A percentile compares a stretch with the other conserved stretches of the same genome.
Evolutionary conservation across 2,113 vertebrate species (phyloP).

Genomic region (Malurus elegans): DNA sequence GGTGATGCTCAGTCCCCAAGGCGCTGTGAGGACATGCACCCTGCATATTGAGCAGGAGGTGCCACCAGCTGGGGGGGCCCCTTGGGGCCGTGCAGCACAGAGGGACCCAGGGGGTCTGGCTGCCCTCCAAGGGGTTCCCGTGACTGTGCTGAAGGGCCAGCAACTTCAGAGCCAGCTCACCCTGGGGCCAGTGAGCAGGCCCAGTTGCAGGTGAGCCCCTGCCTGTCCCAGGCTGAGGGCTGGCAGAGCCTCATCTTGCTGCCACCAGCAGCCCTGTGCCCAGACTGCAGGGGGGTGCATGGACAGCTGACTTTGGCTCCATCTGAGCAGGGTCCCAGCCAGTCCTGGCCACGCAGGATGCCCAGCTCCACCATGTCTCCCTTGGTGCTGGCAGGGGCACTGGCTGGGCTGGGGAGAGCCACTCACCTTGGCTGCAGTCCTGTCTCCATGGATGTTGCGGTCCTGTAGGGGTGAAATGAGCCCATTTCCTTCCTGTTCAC

Average conservation of each 20-base stretch:
- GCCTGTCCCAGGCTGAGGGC: background rate
- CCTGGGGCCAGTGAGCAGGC: background rate
- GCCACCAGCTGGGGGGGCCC: background rate
- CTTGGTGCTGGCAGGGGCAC: background rate
- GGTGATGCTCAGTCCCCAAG: rapidly evolving
- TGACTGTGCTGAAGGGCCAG: background rate
- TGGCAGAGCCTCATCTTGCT: background rate
- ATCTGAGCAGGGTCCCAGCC: background rate
- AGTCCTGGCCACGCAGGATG: background rate
- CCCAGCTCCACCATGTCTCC: background rate
- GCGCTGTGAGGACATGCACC: background rate
- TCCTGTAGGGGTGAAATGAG: background rate
- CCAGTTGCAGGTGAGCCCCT: background rate
- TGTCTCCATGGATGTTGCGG: no score
- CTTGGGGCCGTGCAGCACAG: rapidly evolving
- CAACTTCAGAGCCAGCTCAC: background rate
- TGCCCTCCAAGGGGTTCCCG: background rate
- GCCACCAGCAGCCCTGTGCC: background rate
- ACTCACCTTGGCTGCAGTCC: rapidly evolving
- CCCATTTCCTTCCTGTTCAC: background rate
- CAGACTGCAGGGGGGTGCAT: rapidly evolving
- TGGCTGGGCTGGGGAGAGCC: rapidly evolving
- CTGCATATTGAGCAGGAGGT: background rate
- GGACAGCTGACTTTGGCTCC: background rate
- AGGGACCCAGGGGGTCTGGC: background rate